Evolutionary conservation across 2,113 vertebrate genomes (phyloP).

Genomic region (Platysternon megacephalum): DNA sequence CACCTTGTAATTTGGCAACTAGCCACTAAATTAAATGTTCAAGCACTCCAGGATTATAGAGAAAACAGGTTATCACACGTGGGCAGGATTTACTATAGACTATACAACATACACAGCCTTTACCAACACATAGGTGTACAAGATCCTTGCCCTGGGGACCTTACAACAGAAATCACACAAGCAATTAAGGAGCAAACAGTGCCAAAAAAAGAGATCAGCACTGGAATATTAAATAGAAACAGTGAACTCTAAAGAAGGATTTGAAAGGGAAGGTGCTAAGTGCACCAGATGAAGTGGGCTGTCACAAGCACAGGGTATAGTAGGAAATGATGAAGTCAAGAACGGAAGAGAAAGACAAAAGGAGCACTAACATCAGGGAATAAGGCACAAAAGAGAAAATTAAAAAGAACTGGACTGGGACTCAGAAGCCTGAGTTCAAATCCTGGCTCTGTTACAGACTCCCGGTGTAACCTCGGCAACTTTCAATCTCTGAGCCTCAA

Average conservation of each 20-base stretch:
- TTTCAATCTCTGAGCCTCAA: neutral
- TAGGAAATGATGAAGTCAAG: neutral
- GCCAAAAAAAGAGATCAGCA: neutral
- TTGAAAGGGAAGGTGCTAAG: neutral
- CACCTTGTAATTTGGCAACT: neutral
- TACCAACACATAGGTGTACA: neutral
- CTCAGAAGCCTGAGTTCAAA: neutral
- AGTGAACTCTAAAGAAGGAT: neutral
- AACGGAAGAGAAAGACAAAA: neutral
- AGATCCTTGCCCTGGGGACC: neutral
- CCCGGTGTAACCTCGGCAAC: neutral
- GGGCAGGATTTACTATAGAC: neutral
- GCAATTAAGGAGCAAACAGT: neutral
- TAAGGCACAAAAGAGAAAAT: neutral
- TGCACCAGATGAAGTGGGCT: neutral
- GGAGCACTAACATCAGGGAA: neutral
- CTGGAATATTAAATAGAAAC: neutral
- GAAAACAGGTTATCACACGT: neutral
- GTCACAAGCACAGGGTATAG: neutral
- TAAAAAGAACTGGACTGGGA: neutral
- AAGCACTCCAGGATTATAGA: neutral
- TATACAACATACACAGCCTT: accelerated
- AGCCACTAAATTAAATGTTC: neutral
- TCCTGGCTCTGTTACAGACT: neutral
- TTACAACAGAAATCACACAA: neutral